Conservation (phyloP, 1,140 invertebrate genomes). For the Drosophila santomea region DNA sequence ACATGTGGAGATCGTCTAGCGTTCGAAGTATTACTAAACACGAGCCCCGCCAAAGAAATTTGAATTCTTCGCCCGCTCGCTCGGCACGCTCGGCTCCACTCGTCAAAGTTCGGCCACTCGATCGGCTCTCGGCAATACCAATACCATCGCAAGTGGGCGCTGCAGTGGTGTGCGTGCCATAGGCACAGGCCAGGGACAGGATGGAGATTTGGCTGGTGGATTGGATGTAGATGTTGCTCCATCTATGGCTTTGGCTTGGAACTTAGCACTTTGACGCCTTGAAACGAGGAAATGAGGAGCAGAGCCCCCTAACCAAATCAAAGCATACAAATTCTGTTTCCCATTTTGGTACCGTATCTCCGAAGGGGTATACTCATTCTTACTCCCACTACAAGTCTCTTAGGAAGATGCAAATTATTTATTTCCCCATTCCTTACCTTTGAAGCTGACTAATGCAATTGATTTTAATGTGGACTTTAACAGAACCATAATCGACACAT, state of each 20-base stretch:
- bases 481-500: too few relatives aligned
- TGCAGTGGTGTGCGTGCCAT: slow-evolving; percentile 3
- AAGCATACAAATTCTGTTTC: slow-evolving; percentile 2
- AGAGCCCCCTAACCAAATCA: slow-evolving; percentile 50
- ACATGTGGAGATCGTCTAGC: slow-evolving; percentile 85
- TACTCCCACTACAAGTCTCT: neutral
- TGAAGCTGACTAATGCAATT: too few relatives aligned
- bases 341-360: neutral
- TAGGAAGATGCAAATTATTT: too few relatives aligned
- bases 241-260: slow-evolving; percentile 16
- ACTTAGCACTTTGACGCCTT: slow-evolving; percentile 81
- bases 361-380: neutral
- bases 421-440: too few relatives aligned
- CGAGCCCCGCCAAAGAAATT: slow-evolving; percentile 71
- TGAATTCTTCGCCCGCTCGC: slow-evolving; percentile 56
- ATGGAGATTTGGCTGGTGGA: slow-evolving; percentile 15
- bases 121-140: slow-evolving; percentile 44
- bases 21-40: slow-evolving; percentile 84
- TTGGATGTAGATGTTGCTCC: too few relatives aligned
- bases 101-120: slow-evolving; percentile 14
- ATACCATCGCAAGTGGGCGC: slow-evolving; percentile 1
- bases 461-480: too few relatives aligned
- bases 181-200: slow-evolving; percentile 19
- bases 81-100: slow-evolving; percentile 10
- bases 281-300: slow-evolving; percentile 81